Percentiles rank a stretch among this genome's conserved stretches.
These are phyloP conservation scores for Cephonodes hylas DNA, from an alignment of 2,888 invertebrate genomes.

Conservation along the genomic window DNA sequence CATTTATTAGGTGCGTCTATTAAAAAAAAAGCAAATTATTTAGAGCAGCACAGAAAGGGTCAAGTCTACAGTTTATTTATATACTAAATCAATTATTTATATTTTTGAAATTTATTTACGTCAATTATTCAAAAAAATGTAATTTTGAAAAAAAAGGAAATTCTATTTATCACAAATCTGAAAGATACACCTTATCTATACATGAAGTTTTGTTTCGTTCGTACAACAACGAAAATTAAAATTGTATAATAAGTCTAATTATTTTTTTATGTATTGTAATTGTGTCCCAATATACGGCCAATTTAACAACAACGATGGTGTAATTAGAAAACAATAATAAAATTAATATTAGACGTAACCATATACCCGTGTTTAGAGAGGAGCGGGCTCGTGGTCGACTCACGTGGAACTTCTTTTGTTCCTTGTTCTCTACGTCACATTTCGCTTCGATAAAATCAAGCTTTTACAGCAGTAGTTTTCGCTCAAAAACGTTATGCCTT, in stretches of 20 bases:
- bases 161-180: background rate
- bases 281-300: slow-evolving; percentile 7
- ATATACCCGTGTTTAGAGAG: background rate
- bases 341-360: background rate
- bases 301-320: slow-evolving; percentile 11
- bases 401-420: too few species aligned
- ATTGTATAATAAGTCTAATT: background rate
- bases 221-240: slow-evolving; percentile 10
- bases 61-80: background rate
- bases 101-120: slow-evolving; percentile 5
- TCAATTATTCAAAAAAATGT: background rate
- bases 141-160: slow-evolving; percentile 1
- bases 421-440: background rate
- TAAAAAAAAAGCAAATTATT: too few species aligned
- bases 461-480: background rate
- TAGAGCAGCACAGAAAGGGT: background rate
- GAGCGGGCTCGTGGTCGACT: background rate
- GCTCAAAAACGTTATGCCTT: background rate
- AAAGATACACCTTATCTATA: background rate
- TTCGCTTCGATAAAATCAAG: background rate
- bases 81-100: background rate
- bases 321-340: slow-evolving; percentile 12
- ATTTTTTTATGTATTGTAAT: slow-evolving; percentile 9
- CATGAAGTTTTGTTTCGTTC: background rate
- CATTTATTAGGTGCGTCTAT: too few species aligned